phyloP scores from a whole-genome alignment of 1,140 invertebrate genomes.

The Hypothenemus hampei region DNA sequence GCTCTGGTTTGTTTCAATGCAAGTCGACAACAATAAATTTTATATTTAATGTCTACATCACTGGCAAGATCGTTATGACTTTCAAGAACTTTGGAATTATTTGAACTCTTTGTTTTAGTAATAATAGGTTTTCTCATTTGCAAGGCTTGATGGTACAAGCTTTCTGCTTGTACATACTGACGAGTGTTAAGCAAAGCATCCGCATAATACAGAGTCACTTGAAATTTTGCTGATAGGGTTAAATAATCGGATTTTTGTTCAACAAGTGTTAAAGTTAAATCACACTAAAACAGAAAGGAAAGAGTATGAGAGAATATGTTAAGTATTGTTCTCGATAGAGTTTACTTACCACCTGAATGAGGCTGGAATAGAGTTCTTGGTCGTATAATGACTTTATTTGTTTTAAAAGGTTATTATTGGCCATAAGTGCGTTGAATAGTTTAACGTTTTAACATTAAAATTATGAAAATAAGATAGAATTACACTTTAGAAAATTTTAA shows the following conservation, averaged over 20 bases:
- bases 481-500: too few species aligned
- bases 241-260: slow-evolving; percentile 60
- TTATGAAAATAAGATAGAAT: too few species aligned
- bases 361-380: slow-evolving; percentile 55
- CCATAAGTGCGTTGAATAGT: too few species aligned
- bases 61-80: slow-evolving; percentile 47
- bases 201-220: slow-evolving; percentile 61
- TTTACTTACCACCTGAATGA: slow-evolving; percentile 51
- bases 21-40: slow-evolving; percentile 65
- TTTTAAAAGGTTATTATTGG: too few species aligned
- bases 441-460: too few species aligned
- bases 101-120: slow-evolving; percentile 52
- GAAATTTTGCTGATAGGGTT: slow-evolving; percentile 54
- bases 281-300: slow-evolving; percentile 49
- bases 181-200: slow-evolving; percentile 61
- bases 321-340: background rate
- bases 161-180: slow-evolving; percentile 65
- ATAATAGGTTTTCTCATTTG: slow-evolving; percentile 63
- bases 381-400: slow-evolving; percentile 56
- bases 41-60: slow-evolving; percentile 73
- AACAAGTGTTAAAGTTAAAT: slow-evolving; percentile 58
- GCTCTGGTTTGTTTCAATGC: slow-evolving; percentile 59
- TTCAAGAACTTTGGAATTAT: slow-evolving; percentile 31
- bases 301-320: background rate
- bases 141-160: slow-evolving; percentile 61